Conservation (phyloP, 2,797 vertebrate genomes). For the Lithobates sylvaticus region DNA sequence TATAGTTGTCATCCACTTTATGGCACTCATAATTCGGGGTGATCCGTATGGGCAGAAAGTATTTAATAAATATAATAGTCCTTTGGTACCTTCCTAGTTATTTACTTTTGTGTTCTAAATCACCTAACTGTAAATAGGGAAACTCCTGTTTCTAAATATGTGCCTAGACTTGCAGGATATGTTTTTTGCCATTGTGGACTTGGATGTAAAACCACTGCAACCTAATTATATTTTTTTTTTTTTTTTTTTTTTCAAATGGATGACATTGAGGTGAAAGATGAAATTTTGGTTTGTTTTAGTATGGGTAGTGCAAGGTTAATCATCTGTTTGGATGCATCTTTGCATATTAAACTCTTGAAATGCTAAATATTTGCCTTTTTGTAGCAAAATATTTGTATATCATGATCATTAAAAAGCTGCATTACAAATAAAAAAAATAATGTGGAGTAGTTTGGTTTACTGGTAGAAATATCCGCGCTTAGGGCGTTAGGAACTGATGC, state of each 20-base stretch:
- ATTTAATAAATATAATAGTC: no score
- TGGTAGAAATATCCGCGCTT: no score
- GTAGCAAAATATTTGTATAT: not conserved
- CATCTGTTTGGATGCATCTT: not conserved
- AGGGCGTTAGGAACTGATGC: no score
- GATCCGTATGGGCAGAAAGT: no score
- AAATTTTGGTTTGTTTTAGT: not conserved
- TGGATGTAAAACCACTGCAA: not conserved
- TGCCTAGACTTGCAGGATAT: not conserved
- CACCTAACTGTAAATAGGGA: not conserved
- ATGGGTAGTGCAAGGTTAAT: not conserved
- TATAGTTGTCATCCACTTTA: no score
- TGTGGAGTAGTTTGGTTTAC: no score
- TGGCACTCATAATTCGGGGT: not conserved
- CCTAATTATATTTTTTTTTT: no score
- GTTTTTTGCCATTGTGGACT: not conserved
- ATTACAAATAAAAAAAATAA: not conserved
- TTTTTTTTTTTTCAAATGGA: no score
- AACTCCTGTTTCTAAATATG: not conserved
- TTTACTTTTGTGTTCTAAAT: not conserved
- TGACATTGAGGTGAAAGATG: not conserved
- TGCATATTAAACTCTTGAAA: not conserved
- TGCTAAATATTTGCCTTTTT: not conserved
- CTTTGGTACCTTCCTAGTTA: not conserved
- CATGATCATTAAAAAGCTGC: not conserved